phyloP scores from a whole-genome alignment of 2,888 invertebrate species.

The Horisme vitalbata region DNA sequence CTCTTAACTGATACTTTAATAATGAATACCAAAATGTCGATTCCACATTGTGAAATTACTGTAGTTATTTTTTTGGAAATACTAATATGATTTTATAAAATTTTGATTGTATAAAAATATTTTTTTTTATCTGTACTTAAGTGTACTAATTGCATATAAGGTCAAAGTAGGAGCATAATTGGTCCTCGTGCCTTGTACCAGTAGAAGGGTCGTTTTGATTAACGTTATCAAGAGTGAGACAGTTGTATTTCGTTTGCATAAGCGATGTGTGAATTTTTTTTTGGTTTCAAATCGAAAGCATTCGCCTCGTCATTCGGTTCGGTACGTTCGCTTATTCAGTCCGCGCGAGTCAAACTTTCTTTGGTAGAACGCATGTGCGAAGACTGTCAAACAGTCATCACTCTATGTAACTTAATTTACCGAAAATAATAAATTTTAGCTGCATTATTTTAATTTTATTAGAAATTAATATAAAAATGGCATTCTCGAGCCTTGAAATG shows the following conservation, averaged over 20 bases:
- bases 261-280: constrained; percentile 12
- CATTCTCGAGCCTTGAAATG: constrained; percentile 64
- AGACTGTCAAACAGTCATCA: constrained; percentile 60
- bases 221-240: constrained; percentile 33
- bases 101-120: too few relatives aligned
- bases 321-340: constrained; percentile 40
- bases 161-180: too few relatives aligned
- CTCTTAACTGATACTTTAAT: too few relatives aligned
- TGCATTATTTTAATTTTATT: constrained; percentile 19
- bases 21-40: too few relatives aligned
- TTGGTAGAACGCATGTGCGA: constrained; percentile 74
- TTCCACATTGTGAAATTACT: too few relatives aligned
- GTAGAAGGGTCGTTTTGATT: too few relatives aligned
- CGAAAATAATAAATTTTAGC: constrained; percentile 21
- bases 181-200: too few relatives aligned
- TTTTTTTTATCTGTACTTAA: too few relatives aligned
- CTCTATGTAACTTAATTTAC: constrained; percentile 57
- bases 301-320: constrained; percentile 40
- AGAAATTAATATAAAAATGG: constrained; percentile 49
- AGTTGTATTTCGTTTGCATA: constrained; percentile 14
- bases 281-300: constrained; percentile 29
- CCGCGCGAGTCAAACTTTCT: constrained; percentile 71
- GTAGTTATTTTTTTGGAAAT: too few relatives aligned
- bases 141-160: too few relatives aligned
- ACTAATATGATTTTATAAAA: too few relatives aligned